Evolutionary conservation across 2,888 invertebrate genomes (phyloP), one percentile per base, ranked within the genome.

Genomic region (Diarsia brunnea): DNA sequence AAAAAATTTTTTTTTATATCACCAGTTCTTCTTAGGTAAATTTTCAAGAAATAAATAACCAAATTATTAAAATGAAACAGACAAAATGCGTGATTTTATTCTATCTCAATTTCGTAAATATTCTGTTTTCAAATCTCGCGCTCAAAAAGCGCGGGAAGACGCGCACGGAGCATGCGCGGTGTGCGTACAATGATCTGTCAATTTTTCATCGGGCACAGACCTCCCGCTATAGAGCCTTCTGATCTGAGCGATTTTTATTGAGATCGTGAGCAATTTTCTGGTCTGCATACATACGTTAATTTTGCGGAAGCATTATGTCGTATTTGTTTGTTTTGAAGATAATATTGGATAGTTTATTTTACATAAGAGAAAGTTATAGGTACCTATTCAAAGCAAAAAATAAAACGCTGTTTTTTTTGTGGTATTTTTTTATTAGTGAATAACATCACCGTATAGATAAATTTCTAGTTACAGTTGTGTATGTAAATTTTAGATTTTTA

Each of bases 131-230:
- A 89, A 92, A 88, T 87, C 90, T 90, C 91, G 92, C 92, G 91
- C 90, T 85, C 83, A 87, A 88, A 92, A 92, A 91, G 90, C 91
- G 92, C 92, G 91, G 91, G 87, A 91, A 91, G 89, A 90, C 92
- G 92, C 94, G 95, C 94, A 93, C 90, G 86, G 89, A 91, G 93
- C 94, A 92, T 94, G 95, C 94, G 94, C 93, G 90, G 87, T 88
- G 87, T 90, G 88, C 91, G 91, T 92, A 92, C 92, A 94, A 94
- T 95, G 94, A 93, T 92, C 89, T 78, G 89, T 79, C 73, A 90
- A 91, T 93, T 93, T 93, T 92, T 89, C 86, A 82, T 69, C 75
- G 75, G 84, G 89, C 90, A 89, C 85, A 89, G 90, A 89, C 90
- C 92, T 92, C 93, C 91, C 92, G 90, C 91, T 92, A 91, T 91